Evolutionary conservation across 2,888 invertebrate species (phyloP).

Genomic region (Dryococelus australis): DNA sequence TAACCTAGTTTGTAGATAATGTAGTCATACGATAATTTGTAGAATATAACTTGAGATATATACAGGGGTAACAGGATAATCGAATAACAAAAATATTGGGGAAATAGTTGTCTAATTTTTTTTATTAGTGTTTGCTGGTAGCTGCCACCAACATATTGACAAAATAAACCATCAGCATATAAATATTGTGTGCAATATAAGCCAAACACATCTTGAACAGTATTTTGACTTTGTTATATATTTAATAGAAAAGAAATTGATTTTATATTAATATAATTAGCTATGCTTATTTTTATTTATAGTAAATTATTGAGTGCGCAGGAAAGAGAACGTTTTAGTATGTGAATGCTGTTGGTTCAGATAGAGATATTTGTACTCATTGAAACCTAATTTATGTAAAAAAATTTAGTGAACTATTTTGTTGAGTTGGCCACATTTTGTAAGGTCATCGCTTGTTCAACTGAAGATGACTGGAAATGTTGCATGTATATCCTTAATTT

Average conservation of each 20-base stretch:
- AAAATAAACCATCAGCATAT: constrained; percentile 5
- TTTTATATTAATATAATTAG: not conserved
- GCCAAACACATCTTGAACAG: constrained; percentile 8
- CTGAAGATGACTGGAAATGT: not conserved
- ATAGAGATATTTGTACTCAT: not conserved
- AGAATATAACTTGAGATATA: constrained; percentile 3
- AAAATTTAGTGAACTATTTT: not conserved
- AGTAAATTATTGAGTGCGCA: not conserved
- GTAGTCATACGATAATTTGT: constrained; percentile 23
- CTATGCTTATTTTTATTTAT: not conserved
- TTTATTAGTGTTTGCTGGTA: not conserved
- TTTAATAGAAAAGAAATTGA: not conserved
- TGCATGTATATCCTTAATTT: not conserved
- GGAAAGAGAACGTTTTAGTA: not conserved
- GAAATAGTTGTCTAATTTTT: constrained; percentile 21
- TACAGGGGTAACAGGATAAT: constrained; percentile 26
- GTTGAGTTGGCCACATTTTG: not conserved
- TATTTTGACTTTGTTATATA: constrained; percentile 10
- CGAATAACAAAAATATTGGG: not conserved
- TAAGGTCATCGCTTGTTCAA: not conserved
- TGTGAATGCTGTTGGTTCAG: not conserved
- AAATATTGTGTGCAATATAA: constrained; percentile 27
- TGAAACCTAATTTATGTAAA: not conserved
- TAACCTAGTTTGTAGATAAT: constrained; percentile 20
- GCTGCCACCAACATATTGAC: constrained; percentile 6